Evolutionary conservation across 2,113 vertebrate genomes (phyloP), one percentile per base, ranked within the genome.

Genomic region (Pedionomus torquatus): DNA sequence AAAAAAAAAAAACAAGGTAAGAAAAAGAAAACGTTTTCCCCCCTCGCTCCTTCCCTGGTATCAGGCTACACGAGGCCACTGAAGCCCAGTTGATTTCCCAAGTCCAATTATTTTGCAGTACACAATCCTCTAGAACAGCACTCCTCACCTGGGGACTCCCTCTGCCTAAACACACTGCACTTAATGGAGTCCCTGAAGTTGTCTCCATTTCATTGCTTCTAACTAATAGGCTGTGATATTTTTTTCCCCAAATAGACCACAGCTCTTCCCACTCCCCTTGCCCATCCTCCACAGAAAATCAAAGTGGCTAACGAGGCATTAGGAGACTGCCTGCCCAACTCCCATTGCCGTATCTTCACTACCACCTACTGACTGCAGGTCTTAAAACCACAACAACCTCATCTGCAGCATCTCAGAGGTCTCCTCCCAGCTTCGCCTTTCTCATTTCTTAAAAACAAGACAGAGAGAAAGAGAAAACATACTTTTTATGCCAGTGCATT

Each of bases 111-210:
- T 98, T 99, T 98, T 98, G 98, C 97, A 97, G 98, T 97, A 98
- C 98, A 98, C 98, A 97, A 98, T 98, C 98, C 98, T 99, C 97
- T 97, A 98, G 98, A 98, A 98, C 97, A 98, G 98, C 97, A 95
- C 76, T 90, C 97, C 96, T 98, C 97, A 98, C 98, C 98, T 77
- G 98, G 99, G 99, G 99, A 99, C 96, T 90, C 75, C 37, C 98
- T 98, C 99, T 98, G 98, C 98, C 98, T 99, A 99, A 99, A 99
- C 98, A 98, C 97, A 82, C 95, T 86, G 96, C 98, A 98, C 98
- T 98, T 99, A 99, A 99, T 99, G 98, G 98, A 99, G 98, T 99
- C 99, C 99, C 99, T 97, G 94, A 99, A 99, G 99, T 98, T 99
- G 98, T 97, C 99, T 99, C 98, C 97, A 97, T 99, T 99, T 99